Conservation (phyloP, 1,140 invertebrate genomes). For the Drosophila persimilis region DNA sequence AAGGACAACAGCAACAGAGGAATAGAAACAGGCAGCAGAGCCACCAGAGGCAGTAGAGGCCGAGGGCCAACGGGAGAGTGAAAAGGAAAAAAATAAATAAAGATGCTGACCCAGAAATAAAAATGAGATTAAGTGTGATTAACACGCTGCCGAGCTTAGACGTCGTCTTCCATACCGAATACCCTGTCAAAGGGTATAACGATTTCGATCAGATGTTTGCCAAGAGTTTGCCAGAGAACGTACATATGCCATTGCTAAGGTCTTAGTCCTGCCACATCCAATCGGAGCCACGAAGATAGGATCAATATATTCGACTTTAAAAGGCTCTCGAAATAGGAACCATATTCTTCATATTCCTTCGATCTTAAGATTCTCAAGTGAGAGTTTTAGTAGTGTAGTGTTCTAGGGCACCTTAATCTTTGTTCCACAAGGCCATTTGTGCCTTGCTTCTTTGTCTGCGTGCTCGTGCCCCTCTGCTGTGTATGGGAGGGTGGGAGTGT, state of each 20-base stretch:
- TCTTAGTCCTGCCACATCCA: no score
- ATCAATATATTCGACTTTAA: no score
- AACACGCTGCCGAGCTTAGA: conserved; percentile 74
- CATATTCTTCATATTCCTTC: no score
- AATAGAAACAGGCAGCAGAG: not conserved
- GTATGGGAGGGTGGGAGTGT: not conserved
- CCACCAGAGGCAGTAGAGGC: not conserved
- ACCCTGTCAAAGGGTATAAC: no score
- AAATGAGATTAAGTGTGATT: conserved; percentile 82
- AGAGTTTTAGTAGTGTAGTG: no score
- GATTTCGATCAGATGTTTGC: no score
- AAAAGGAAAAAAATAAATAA: conserved; percentile 59
- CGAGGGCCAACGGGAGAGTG: not conserved
- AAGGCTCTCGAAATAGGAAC: no score
- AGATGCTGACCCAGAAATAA: conserved; percentile 82
- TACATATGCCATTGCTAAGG: no score
- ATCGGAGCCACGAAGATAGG: no score
- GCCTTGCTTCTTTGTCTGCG: not conserved
- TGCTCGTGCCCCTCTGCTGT: conserved; percentile 9
- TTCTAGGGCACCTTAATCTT: no score
- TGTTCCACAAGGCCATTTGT: not conserved
- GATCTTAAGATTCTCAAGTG: no score
- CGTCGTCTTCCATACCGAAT: conserved; percentile 45
- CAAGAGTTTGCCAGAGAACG: no score
- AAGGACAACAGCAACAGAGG: not conserved